Evolutionary conservation across 2,113 vertebrate genomes (phyloP).

Genomic region (Laterallus jamaicensis): DNA sequence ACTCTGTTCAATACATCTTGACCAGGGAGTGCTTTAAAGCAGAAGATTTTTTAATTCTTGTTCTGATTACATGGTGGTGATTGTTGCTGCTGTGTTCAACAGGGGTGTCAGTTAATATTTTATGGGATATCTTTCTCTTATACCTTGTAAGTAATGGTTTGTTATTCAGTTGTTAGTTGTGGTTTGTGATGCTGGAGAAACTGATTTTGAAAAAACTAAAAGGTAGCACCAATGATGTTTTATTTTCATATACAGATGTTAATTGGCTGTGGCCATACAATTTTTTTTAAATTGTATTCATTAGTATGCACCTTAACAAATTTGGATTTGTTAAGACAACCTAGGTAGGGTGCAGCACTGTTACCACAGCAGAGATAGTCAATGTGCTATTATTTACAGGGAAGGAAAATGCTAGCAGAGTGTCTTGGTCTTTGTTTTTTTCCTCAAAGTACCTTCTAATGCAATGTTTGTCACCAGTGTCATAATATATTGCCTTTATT

Average conservation of each 20-base stretch:
- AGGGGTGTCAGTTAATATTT: background rate
- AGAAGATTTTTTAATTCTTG: background rate
- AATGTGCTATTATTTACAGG: background rate
- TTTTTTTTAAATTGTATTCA: fast-evolving
- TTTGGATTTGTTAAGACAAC: background rate
- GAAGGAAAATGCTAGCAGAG: background rate
- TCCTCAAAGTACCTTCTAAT: background rate
- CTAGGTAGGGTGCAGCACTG: fast-evolving
- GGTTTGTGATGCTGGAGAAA: background rate
- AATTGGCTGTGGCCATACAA: background rate
- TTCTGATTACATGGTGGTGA: fast-evolving
- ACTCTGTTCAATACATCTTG: fast-evolving
- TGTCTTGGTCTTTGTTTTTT: background rate
- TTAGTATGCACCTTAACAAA: background rate
- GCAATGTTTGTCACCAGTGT: background rate
- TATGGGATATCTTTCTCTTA: background rate
- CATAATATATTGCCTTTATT: background rate
- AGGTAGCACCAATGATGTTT: background rate
- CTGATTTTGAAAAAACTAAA: background rate
- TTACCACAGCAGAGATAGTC: background rate
- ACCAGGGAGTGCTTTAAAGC: background rate
- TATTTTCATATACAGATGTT: background rate
- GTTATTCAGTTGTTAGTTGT: background rate
- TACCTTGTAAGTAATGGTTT: background rate
- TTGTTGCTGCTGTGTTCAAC: background rate